Evolutionary conservation across 2,888 invertebrate species (phyloP), one percentile per base, ranked within the genome.

Genomic region (Caenorhabditis japonica): DNA sequence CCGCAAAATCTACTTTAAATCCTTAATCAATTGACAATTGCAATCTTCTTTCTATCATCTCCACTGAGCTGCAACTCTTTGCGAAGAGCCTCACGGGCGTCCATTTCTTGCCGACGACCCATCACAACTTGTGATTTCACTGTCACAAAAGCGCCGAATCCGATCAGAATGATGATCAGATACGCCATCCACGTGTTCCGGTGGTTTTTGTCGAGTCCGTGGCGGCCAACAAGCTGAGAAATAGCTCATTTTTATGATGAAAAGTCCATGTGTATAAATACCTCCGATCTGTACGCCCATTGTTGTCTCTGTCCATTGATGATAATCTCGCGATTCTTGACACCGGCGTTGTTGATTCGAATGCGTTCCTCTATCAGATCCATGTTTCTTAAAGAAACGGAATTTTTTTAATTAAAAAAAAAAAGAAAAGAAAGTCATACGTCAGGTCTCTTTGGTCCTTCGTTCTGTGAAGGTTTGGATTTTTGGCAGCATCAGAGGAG

Each of bases 211-310:
- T 84, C 82, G 17, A 84, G 75, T 13, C 71, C 81, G 13, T 69
- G 75, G 12, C 71, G 59, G 12, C 75, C 75, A 15, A 84, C 84
- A 27, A 84, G 60, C 77, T 81, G 39, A 55, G n/a, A 80, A n/a
- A 23, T 27, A 8, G 5, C 13, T 4, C 27, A 17, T 25, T 38
- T n/a, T 30, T 10, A 4, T 36, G 34, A 15, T 17, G 5, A 51
- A 43, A 10, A 52, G 15, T 13, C 4, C 1, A 27, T 21, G 4
- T 7, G 17, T 25, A 30, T 21, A n/a, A n/a, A n/a, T 17, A 80
- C 81, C 73, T 84, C 84, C 4, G 83, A 83, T 52, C 84, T 55
- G 58, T 84, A 84, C 23, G 79, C 80, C 84, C 84, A 84, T 52
- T 75, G 38, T 36, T 76, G 76, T 61, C 41, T 77, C 53, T 81